Evolutionary conservation across 2,113 vertebrate genomes (phyloP).

Genomic region (Caranx ignobilis): DNA sequence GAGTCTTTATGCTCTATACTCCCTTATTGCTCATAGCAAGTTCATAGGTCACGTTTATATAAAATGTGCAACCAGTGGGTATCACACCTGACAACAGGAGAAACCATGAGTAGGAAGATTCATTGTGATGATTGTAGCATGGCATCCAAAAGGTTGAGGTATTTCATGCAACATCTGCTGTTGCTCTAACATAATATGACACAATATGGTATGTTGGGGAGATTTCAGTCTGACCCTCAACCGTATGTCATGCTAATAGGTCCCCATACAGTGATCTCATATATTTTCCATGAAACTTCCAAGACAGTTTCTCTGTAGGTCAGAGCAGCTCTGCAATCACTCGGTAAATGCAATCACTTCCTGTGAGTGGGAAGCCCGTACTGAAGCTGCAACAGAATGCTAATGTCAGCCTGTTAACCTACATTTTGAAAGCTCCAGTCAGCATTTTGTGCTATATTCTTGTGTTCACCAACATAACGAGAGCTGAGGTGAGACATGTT

Average conservation of each 20-base stretch:
- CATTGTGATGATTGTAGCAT: neutral
- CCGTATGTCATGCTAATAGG: neutral
- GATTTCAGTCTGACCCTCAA: slow-evolving; percentile 1
- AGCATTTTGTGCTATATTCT: slow-evolving; percentile 12
- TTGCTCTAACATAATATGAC: neutral
- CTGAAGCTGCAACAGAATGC: slow-evolving; percentile 15
- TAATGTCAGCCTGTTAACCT: slow-evolving; percentile 42
- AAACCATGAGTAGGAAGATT: neutral
- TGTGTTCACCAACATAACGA: neutral
- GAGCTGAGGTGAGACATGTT: neutral
- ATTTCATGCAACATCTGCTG: slow-evolving; percentile 7
- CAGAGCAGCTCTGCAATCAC: neutral
- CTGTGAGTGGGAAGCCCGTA: slow-evolving; percentile 8
- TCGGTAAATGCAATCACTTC: neutral
- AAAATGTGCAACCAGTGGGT: neutral
- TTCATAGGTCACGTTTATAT: neutral
- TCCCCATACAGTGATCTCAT: neutral
- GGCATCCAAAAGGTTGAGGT: neutral
- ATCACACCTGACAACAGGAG: slow-evolving; percentile 8
- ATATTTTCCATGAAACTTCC: neutral
- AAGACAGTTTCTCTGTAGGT: neutral
- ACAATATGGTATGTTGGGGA: neutral
- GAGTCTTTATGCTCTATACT: neutral
- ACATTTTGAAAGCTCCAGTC: slow-evolving; percentile 40
- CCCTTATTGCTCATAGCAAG: no score